Base-by-base conservation (phyloP, 1,140 invertebrate genomes). In the Drosophila pandora region DNA sequence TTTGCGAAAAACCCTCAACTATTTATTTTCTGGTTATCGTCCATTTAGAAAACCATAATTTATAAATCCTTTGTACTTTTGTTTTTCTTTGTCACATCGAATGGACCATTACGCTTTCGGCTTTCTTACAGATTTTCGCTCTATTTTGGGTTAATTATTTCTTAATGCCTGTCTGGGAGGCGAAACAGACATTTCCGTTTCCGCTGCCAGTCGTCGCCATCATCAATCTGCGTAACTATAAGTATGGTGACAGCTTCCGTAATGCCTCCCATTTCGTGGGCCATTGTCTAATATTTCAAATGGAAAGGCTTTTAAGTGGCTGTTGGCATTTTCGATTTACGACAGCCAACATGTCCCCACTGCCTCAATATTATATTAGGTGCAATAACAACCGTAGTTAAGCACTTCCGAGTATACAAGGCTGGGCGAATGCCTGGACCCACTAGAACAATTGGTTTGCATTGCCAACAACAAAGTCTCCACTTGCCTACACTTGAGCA, bases 81-180 rank as follows among this genome's bases (percentile, higher is more conserved):
- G 43, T 55, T 17, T 60, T 60, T 62, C 58, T 60, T 70, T 77
- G 49, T 77, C 61, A 67, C 65, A 76, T 58, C 76, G 65, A 85
- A 57, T 79, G 75, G 81, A 80, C 80, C 76, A 83, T 85, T 84
- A 72, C 80, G 73, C 76, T 84, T 73, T 83, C 70, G 78, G 80
- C 72, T 70, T 70, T 45, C 58, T 54, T n/a, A 34, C 58, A 63
- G 64, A 65, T 69, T 75, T 62, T 63, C 62, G 55, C 39, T 39
- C n/a, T 39, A 69, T 74, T 63, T 68, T 17, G 56, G 64, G 69
- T 69, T 87, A 87, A 87, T 87, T 87, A 87, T 82, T 87, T 87
- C 82, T 54, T 77, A 85, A 85, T 85, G 82, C 57, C 61, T 41
- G 63, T 64, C 63, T 67, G 59, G 21, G 17, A 5, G 53, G 47